Percentiles rank a stretch among this genome's conserved stretches.
Evolutionary conservation across 2,888 invertebrate species (phyloP).

Genomic region (Hesperia comma): DNA sequence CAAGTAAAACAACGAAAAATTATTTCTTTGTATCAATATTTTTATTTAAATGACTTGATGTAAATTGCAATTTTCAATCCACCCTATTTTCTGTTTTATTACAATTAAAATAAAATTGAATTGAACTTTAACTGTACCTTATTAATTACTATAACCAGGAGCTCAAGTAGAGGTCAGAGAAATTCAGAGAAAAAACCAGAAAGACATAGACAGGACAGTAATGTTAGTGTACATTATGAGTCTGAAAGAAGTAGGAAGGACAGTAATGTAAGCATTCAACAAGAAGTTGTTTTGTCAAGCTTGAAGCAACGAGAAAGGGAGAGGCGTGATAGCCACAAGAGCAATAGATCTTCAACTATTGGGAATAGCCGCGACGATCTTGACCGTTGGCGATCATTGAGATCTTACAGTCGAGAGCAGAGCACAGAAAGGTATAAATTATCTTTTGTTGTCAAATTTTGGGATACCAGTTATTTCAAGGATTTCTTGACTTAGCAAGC

Average conservation of each 20-base stretch:
- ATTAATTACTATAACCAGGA: constrained; percentile 51
- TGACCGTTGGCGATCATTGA: constrained; percentile 75
- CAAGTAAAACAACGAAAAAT: too few relatives aligned
- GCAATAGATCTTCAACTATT: constrained; percentile 76
- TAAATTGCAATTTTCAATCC: too few relatives aligned
- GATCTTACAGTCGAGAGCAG: constrained; percentile 79
- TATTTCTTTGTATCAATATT: too few relatives aligned
- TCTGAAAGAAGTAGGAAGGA: constrained; percentile 65
- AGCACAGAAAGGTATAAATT: constrained; percentile 80
- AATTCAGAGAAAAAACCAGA: constrained; percentile 70
- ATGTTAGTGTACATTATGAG: constrained; percentile 67
- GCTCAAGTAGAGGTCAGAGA: constrained; percentile 74
- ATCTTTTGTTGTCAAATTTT: constrained; percentile 4
- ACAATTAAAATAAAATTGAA: too few relatives aligned
- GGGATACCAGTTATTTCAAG: neutral
- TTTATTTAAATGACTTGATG: too few relatives aligned
- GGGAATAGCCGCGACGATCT: constrained; percentile 78
- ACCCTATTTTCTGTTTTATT: too few relatives aligned
- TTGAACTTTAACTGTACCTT: neutral
- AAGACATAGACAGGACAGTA: constrained; percentile 70
- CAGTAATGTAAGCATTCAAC: constrained; percentile 71
- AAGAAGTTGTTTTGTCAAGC: constrained; percentile 60
- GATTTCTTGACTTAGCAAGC: neutral
- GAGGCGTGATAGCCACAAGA: constrained; percentile 72
- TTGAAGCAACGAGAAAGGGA: constrained; percentile 67